Percentiles rank a stretch among this genome's conserved stretches.
Conservation (phyloP, 2,113 vertebrate species). For the Cyprinus carpio region DNA sequence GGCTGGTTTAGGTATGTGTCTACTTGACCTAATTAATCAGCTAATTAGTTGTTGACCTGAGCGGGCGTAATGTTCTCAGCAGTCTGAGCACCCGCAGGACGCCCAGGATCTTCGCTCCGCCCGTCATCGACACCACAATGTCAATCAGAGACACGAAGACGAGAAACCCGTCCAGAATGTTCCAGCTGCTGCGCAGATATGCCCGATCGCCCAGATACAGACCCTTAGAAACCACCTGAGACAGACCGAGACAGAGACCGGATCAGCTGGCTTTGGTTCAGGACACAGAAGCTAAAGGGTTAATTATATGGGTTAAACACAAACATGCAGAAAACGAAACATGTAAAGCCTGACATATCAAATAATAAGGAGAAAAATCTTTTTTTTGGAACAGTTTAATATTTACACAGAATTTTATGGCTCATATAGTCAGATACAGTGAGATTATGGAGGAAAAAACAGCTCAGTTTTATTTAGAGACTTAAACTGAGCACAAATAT, state of each 20-base stretch:
- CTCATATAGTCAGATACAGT: too few relatives aligned
- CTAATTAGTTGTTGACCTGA: constrained; percentile 75
- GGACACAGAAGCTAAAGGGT: too few relatives aligned
- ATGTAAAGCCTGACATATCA: too few relatives aligned
- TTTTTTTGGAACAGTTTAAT: too few relatives aligned
- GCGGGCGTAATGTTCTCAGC: constrained; percentile 82
- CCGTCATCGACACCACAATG: constrained; percentile 85
- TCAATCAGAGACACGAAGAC: constrained; percentile 88
- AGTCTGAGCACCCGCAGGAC: constrained; percentile 85
- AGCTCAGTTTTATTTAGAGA: too few relatives aligned
- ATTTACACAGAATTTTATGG: too few relatives aligned
- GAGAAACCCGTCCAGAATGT: constrained; percentile 86
- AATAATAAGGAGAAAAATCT: too few relatives aligned
- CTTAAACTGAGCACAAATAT: too few relatives aligned
- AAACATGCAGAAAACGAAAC: too few relatives aligned
- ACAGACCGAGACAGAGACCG: background rate
- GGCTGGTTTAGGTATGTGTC: background rate
- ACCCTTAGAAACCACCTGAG: constrained; percentile 84
- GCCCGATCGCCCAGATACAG: constrained; percentile 84
- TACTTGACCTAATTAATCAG: background rate
- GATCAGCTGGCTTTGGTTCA: too few relatives aligned
- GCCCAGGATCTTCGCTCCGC: constrained; percentile 85
- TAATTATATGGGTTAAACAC: background rate
- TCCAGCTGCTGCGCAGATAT: constrained; percentile 89
- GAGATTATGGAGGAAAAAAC: too few relatives aligned